Percentiles rank a stretch among this genome's conserved stretches.
Evolutionary conservation across 2,888 invertebrate genomes (phyloP).

Genomic region (Cryptus armator): DNA sequence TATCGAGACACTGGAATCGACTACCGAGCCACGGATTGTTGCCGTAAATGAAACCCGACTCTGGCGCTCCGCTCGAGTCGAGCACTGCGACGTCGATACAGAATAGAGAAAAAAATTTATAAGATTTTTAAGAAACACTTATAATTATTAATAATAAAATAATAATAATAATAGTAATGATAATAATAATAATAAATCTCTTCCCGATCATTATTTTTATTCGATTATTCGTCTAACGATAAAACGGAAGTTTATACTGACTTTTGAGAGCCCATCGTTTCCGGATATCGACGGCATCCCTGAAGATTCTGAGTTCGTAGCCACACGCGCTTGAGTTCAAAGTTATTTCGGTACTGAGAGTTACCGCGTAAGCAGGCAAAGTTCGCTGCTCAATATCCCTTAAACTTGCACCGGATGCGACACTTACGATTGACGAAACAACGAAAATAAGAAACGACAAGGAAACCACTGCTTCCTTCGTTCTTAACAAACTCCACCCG

Average conservation of each 20-base stretch:
- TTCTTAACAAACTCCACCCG: background rate
- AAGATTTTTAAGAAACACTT: too few species aligned
- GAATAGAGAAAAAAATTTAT: too few species aligned
- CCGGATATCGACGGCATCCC: conserved; percentile 83
- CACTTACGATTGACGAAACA: background rate
- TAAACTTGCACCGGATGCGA: conserved; percentile 37
- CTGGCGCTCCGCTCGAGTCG: conserved; percentile 87
- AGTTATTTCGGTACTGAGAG: conserved; percentile 61
- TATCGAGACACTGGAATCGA: conserved; percentile 85
- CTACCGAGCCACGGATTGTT: conserved; percentile 88
- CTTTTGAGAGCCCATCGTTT: conserved; percentile 86
- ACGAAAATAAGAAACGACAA: conserved; percentile 23
- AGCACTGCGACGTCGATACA: conserved; percentile 82
- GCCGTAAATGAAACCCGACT: conserved; percentile 87
- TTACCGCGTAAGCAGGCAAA: conserved; percentile 79
- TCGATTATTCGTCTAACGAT: background rate
- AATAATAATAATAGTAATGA: too few species aligned
- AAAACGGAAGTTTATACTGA: conserved; percentile 78
- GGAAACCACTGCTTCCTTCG: background rate
- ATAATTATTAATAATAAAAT: too few species aligned
- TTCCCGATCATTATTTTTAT: too few species aligned
- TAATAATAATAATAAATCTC: too few species aligned
- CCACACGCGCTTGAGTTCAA: conserved; percentile 79
- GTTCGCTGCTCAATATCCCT: conserved; percentile 70
- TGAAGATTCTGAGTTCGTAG: conserved; percentile 84